These are phyloP conservation scores for Stenichneumon culpator DNA, from an alignment of 2,888 invertebrate genomes.

Conservation along the genomic window DNA sequence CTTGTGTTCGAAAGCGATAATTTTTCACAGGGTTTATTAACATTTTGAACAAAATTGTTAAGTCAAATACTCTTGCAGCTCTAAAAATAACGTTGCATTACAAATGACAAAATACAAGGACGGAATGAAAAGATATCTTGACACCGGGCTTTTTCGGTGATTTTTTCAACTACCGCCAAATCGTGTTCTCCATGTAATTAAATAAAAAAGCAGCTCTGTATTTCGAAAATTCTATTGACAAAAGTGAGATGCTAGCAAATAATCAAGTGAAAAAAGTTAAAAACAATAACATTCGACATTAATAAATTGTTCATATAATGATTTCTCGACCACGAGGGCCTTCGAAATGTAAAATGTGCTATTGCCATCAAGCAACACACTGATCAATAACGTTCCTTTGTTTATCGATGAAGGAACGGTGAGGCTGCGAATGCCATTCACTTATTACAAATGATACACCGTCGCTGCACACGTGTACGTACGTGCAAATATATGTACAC, in stretches of 20 bases:
- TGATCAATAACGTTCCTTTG: constrained; percentile 1
- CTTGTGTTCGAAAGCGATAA: not conserved
- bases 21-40: not conserved
- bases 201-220: not conserved
- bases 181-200: not conserved
- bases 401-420: not conserved
- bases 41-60: too few species aligned
- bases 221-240: not conserved
- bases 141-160: not conserved
- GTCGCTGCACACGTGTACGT: constrained; percentile 12
- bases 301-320: constrained; percentile 43
- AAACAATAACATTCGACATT: not conserved
- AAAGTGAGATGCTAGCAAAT: not conserved
- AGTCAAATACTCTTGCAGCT: too few species aligned
- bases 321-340: constrained; percentile 13
- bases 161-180: not conserved
- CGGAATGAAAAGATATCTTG: not conserved
- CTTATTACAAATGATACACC: constrained; percentile 29
- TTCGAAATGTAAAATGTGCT: constrained; percentile 26
- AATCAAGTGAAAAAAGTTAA: not conserved
- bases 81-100: not conserved
- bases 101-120: constrained; percentile 1
- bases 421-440: constrained; percentile 5
- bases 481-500: constrained; percentile 39
- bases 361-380: not conserved